Evolutionary conservation across 2,113 vertebrate genomes (phyloP).

Genomic region (Colaptes auratus): DNA sequence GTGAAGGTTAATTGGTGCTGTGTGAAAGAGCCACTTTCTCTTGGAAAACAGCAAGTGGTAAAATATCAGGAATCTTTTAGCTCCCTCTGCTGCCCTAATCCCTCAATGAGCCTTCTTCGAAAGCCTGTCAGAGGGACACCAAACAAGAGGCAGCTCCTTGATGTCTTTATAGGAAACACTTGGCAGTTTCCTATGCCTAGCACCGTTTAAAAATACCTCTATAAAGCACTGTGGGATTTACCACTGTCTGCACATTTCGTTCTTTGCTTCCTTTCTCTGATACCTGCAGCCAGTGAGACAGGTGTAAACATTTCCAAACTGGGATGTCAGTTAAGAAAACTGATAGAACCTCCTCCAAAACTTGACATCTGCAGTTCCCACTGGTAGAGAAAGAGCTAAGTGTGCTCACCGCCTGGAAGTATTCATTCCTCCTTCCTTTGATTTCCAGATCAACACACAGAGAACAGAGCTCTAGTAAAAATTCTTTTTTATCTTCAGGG

Average conservation of each 20-base stretch:
- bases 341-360: not conserved
- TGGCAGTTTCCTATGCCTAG: not conserved
- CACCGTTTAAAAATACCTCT: too few species aligned
- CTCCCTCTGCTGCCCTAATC: slow-evolving; percentile 70
- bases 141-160: not conserved
- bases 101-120: not conserved
- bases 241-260: not conserved
- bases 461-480: not conserved
- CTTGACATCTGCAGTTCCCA: not conserved
- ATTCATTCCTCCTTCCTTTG: not conserved
- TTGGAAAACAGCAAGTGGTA: slow-evolving; percentile 27
- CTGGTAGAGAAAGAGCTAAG: not conserved
- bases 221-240: not conserved
- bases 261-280: not conserved
- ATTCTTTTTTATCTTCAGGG: not conserved
- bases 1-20: slow-evolving; percentile 30
- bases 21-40: slow-evolving; percentile 6
- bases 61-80: slow-evolving; percentile 68
- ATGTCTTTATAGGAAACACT: not conserved
- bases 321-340: not conserved
- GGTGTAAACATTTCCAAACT: not conserved
- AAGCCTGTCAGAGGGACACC: not conserved
- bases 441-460: not conserved
- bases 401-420: not conserved
- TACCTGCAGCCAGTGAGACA: not conserved